Evolutionary conservation across 2,888 invertebrate genomes (phyloP), one percentile per base, ranked within the genome.

Genomic region (Cosmopolites sordidus): DNA sequence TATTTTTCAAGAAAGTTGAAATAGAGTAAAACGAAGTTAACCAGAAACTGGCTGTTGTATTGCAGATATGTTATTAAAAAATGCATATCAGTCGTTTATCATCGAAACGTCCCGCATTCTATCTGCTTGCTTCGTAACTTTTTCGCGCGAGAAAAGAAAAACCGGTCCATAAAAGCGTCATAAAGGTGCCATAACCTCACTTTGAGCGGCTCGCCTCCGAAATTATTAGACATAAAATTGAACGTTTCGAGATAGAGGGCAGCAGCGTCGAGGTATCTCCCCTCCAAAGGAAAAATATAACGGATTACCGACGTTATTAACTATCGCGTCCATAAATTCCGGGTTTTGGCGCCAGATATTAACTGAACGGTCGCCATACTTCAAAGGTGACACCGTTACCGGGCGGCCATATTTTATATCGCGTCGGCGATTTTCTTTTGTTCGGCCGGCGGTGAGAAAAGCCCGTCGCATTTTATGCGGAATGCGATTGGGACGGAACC

Each of bases 321-420:
- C 58, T 51, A 45, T 51, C 38, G 37, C 38, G 30, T 16, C 29
- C 51, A 51, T 58, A 58, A 54, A 58, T 58, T 46, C 46, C 27
- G 27, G 52, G 53, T 58, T 58, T 54, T 50, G 58, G 58, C 58
- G 50, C 49, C 18, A 41, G 62, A 63, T 64, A 64, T 64, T 64
- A 64, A 62, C 62, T 63, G 54, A 61, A 62, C 50, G 62, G 58
- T 60, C 60, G 56, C 59, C 47, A 58, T 60, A 62, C 58, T 58
- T 60, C 58, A 55, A 59, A 59, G 60, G 61, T 57, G 62, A 49
- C 49, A 58, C 60, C 48, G 55, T 63, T 59, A 62, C 55, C 57
- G 58, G 56, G 18, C 51, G 58, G 56, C 58, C 50, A 61, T 63
- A 63, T 62, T 61, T 65, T 62, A 63, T 62, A 57, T 59, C 54